Percentiles rank a stretch among this genome's conserved stretches.
phyloP scores from a whole-genome alignment of 37 sponge, comb jelly and placozoan genomes.

The Ianthella basta region DNA sequence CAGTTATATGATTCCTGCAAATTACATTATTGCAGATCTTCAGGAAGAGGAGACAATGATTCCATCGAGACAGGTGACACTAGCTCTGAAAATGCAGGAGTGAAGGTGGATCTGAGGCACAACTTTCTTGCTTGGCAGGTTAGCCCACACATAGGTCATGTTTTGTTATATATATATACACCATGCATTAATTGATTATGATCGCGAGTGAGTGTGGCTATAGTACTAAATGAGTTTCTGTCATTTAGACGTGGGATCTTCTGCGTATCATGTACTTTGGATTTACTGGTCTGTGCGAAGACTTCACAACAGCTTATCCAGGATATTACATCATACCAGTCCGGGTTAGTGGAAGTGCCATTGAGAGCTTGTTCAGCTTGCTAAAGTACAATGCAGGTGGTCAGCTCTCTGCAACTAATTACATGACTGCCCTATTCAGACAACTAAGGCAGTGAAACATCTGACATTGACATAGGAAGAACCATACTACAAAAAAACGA shows the following conservation, averaged over 20 bases:
- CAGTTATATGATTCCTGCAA: too few species aligned
- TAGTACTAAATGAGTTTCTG: too few species aligned
- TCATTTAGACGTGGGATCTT: not conserved
- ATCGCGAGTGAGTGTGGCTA: too few species aligned
- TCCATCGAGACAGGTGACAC: too few species aligned
- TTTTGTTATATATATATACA: too few species aligned
- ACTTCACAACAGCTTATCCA: constrained; percentile 10
- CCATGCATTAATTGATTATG: too few species aligned
- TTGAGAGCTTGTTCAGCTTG: constrained; percentile 29
- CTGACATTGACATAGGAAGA: not conserved
- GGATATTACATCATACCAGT: constrained; percentile 26
- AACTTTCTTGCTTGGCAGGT: too few species aligned
- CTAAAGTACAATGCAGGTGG: constrained; percentile 22
- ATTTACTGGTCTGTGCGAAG: constrained; percentile 4
- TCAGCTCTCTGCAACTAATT: constrained; percentile 33
- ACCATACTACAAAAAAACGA: not conserved
- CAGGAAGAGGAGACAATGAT: too few species aligned
- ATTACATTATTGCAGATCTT: too few species aligned
- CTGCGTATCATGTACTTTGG: constrained; percentile 24
- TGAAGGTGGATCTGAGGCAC: too few species aligned
- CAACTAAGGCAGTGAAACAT: constrained; percentile 20
- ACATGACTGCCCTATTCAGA: not conserved
- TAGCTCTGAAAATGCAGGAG: too few species aligned
- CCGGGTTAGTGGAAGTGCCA: constrained; percentile 24
- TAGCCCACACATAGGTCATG: too few species aligned